Evolutionary conservation across 2,113 vertebrate species (phyloP).

Genomic region (Neolamprologus cancellatus): DNA sequence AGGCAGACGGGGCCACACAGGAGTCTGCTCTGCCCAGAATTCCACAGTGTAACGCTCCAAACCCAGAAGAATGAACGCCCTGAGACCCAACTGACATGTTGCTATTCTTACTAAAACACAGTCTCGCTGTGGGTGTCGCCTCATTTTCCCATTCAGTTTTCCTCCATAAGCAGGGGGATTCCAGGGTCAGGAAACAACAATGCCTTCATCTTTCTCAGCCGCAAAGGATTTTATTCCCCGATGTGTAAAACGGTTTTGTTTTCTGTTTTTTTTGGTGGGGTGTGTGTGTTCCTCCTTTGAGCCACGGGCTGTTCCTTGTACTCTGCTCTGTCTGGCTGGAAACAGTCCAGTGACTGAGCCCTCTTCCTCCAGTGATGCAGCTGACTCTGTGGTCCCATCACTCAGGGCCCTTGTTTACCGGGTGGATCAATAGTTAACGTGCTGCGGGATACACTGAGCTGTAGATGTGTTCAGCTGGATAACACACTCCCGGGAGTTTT

Average conservation of each 20-base stretch:
- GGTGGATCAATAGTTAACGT: slow-evolving; percentile 58
- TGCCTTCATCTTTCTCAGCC: not conserved
- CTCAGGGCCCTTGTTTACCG: slow-evolving; percentile 49
- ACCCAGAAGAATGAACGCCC: slow-evolving; percentile 15
- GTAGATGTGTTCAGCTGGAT: slow-evolving; percentile 20
- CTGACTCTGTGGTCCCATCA: slow-evolving; percentile 53
- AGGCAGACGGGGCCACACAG: slow-evolving; percentile 45
- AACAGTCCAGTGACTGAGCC: slow-evolving; percentile 35
- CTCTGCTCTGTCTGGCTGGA: slow-evolving; percentile 57
- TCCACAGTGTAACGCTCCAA: slow-evolving; percentile 12
- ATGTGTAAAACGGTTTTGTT: slow-evolving; percentile 18
- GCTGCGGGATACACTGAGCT: slow-evolving; percentile 27
- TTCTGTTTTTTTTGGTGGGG: not conserved
- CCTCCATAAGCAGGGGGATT: slow-evolving; percentile 24
- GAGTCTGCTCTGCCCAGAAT: slow-evolving; percentile 27
- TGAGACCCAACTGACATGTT: slow-evolving; percentile 11
- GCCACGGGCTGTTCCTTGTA: slow-evolving; percentile 18
- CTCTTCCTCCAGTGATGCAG: slow-evolving; percentile 28
- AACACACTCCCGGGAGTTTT: slow-evolving; percentile 21
- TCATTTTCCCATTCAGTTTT: not conserved
- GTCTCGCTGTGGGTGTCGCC: not conserved
- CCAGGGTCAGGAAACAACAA: slow-evolving; percentile 42
- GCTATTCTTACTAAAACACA: slow-evolving; percentile 34
- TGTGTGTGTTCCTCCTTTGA: slow-evolving; percentile 14
- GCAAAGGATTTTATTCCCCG: slow-evolving; percentile 24